Conservation (phyloP, 1,140 invertebrate species). For the Drosophila seguyi region DNA sequence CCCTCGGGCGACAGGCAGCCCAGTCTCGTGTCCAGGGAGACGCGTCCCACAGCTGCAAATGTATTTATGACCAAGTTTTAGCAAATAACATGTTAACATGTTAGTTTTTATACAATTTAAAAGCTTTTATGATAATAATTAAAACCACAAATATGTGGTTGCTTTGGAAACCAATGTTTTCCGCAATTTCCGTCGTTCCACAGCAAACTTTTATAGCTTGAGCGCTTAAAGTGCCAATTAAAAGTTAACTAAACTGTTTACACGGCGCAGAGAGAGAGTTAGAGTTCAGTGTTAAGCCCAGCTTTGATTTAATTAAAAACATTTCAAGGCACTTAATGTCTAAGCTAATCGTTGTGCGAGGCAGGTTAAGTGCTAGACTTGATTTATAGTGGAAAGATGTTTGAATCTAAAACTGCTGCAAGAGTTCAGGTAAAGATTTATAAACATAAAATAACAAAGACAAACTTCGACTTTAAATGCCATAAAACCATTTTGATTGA, state of each 20-base stretch:
- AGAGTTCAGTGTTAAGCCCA: background rate
- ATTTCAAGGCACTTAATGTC: conserved; percentile 1
- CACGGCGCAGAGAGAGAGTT: background rate
- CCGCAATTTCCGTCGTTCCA: too few species aligned
- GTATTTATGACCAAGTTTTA: background rate
- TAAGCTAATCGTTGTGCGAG: background rate
- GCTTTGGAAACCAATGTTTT: background rate
- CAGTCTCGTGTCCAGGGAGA: conserved; percentile 92
- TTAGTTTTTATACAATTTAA: background rate
- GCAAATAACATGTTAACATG: background rate
- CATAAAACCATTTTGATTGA: background rate
- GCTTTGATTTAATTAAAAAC: conserved; percentile 2
- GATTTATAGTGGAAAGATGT: background rate
- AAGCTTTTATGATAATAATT: conserved; percentile 1
- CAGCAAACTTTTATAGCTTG: conserved; percentile 12
- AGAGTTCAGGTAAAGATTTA: background rate
- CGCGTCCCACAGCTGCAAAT: conserved; percentile 90
- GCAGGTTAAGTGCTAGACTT: background rate
- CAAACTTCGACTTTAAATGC: background rate
- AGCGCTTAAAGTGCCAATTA: conserved; percentile 22
- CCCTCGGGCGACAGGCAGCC: conserved; percentile 90
- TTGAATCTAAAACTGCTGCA: too few species aligned
- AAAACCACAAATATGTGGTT: conserved; percentile 9
- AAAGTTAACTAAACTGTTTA: conserved; percentile 24
- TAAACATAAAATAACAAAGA: background rate